Evolutionary conservation across 1,140 invertebrate species (phyloP).

Genomic region (Apocrypta bakeri): DNA sequence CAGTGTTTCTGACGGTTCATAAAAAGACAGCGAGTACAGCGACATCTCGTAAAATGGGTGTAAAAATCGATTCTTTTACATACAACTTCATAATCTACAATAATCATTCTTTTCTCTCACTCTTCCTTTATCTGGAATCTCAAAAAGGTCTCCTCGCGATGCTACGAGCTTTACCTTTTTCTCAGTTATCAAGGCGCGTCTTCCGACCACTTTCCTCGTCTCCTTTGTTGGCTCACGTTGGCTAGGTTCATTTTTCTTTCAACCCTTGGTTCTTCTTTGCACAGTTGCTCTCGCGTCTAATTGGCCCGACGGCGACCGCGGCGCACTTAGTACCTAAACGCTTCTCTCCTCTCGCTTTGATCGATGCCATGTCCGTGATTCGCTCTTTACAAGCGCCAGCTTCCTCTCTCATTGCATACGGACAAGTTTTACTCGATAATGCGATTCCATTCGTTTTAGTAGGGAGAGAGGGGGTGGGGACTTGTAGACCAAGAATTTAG

Average conservation of each 20-base stretch:
- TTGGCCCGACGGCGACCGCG: conserved; percentile 50
- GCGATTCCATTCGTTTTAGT: not conserved
- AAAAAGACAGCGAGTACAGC: too few relatives aligned
- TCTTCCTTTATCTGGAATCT: too few relatives aligned
- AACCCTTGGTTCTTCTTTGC: not conserved
- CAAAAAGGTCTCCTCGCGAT: not conserved
- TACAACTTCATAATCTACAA: not conserved
- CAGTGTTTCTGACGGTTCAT: too few relatives aligned
- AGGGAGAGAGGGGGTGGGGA: not conserved
- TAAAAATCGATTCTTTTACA: not conserved
- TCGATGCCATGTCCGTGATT: conserved; percentile 37
- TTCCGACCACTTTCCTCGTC: not conserved
- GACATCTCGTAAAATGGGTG: not conserved
- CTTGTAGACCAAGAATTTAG: not conserved
- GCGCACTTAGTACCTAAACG: conserved; percentile 55
- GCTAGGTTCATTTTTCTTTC: not conserved
- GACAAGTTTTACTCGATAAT: conserved; percentile 6
- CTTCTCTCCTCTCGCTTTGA: conserved; percentile 49
- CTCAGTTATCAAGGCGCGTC: not conserved
- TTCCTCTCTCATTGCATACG: too few relatives aligned
- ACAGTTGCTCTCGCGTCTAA: conserved; percentile 50
- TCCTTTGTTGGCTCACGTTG: not conserved
- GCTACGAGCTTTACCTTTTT: too few relatives aligned
- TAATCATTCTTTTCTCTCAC: not conserved
- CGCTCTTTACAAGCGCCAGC: not conserved